Base-by-base conservation (phyloP, 2,113 vertebrate genomes). In the Pontoporia blainvillei region DNA sequence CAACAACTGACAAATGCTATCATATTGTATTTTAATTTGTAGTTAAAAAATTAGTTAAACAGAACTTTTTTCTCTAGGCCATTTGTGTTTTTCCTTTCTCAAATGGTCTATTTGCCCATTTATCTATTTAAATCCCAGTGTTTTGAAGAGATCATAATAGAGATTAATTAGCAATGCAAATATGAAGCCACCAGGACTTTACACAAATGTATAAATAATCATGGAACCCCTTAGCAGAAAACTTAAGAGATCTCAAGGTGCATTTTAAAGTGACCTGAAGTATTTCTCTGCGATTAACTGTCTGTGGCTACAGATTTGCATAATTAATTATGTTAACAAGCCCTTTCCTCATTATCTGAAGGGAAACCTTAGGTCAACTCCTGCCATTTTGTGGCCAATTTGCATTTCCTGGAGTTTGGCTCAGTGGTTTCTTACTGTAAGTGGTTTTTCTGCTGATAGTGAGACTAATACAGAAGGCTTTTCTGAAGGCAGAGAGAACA, bases 51-150 rank as follows among this genome's bases (percentile, higher is more conserved):
- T 87, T 59, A 76, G 52, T 96, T 87, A 54, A 85, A 18, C 71
- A 78, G n/a, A 66, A 71, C 49, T 67, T 83, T 86, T 52, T 21
- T 71, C 31, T 39, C 15, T 11, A 78, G 17, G 39, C n/a, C 20
- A 67, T 84, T 92, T 96, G 34, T 95, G 73, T 57, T 95, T 96
- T 96, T 94, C 23, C 81, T 85, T 96, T 94, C 64, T 88, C 46
- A 91, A 59, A 54, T 73, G 85, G 18, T 6, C 39, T 85, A 11
- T 64, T 85, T 97, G 76, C 18, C 25, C 9, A 29, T 27, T 86
- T 69, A 44, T 78, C 81, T 93, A 7, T 92, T 92, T 92, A 87
- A 96, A 52, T 88, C 20, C 92, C 25, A 83, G 1, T 85, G 14
- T 83, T 96, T 94, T 67, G 61, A 86, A 75, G 54, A 91, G 61